Base-by-base conservation (phyloP, 2,113 vertebrate species). In the Mixornis gularis region DNA sequence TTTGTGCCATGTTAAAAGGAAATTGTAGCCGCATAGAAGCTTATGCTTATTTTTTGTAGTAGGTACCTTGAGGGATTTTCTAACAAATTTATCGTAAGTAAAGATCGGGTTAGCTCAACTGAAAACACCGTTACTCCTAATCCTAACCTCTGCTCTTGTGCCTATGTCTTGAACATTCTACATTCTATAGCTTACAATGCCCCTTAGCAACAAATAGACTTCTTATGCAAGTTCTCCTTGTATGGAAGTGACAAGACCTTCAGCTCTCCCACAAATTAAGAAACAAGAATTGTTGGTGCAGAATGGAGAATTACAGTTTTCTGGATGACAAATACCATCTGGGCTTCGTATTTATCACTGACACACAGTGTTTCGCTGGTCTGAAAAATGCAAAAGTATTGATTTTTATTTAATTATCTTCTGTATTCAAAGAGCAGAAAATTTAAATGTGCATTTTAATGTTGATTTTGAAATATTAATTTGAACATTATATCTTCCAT, bases 271-370 rank as follows among this genome's bases (percentile, higher is more conserved):
- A 70, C n/a, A 66, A 90, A 80, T 46, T 34, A 56, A 85, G 84
- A 85, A 81, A 52, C 14, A 8, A 26, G 34, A 82, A 79, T 51
- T 82, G 26, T 64, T 60, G 8, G 65, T 62, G 78, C 25, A 70
- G 59, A 76, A 65, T 19, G 24, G 34, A 70, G 69, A 89, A 53
- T 13, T 59, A 48, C n/a, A 46, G 63, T 65, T 70, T 65, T 87
- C 49, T 62, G 55, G 66, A 94, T 82, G 63, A 89, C 87, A 89
- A 95, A 93, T 46, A 87, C 85, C 90, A 85, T 77, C 79, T 83
- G 71, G 66, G 40, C 26, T 87, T 62, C 2, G 7, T 36, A 55
- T 79, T 69, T 77, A 56, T 44, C 4, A 7, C 15, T 38, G 32
- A 76, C 7, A 77, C 43, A 66, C 22, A 76, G 12, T 20, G 13